Evolutionary conservation across 37 sponge, comb jelly and placozoan species (phyloP).

Genomic region (Eunapius fragilis): DNA sequence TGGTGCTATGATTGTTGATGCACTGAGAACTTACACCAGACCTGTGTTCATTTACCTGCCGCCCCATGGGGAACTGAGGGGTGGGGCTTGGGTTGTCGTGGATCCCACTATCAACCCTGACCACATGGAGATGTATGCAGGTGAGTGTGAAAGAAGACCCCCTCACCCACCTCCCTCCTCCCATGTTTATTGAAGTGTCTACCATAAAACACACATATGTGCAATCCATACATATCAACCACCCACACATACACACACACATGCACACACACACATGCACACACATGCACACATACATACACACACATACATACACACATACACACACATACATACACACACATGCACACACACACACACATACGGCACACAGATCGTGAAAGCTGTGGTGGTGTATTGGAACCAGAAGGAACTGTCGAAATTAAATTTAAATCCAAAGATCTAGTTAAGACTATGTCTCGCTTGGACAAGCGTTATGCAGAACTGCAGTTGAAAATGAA

Average conservation of each 20-base stretch:
- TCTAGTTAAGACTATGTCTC: slow-evolving; percentile 81
- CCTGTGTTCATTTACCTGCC: slow-evolving; percentile 95
- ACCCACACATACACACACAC: slow-evolving; percentile 1
- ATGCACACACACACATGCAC: neutral
- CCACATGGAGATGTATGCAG: slow-evolving; percentile 98
- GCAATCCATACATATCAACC: neutral
- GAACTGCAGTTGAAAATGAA: slow-evolving; percentile 43
- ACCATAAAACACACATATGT: too few relatives aligned
- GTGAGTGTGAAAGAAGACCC: slow-evolving; percentile 17
- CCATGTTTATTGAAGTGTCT: too few relatives aligned
- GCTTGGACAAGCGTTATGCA: slow-evolving; percentile 75
- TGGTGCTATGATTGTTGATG: slow-evolving; percentile 98
- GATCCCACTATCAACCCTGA: slow-evolving; percentile 97
- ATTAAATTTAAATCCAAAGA: slow-evolving; percentile 90
- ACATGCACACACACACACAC: too few relatives aligned
- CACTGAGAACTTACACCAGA: slow-evolving; percentile 80
- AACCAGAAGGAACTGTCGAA: slow-evolving; percentile 94
- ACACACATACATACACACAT: neutral
- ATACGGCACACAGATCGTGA: slow-evolving; percentile 14
- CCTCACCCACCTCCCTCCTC: too few relatives aligned
- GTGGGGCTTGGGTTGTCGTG: slow-evolving; percentile 99
- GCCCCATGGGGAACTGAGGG: slow-evolving; percentile 95
- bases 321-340: neutral
- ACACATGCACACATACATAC: neutral
- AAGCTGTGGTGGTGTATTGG: slow-evolving; percentile 93